Base-by-base conservation (phyloP, 2,113 vertebrate genomes). In the Oreochromis aureus region DNA sequence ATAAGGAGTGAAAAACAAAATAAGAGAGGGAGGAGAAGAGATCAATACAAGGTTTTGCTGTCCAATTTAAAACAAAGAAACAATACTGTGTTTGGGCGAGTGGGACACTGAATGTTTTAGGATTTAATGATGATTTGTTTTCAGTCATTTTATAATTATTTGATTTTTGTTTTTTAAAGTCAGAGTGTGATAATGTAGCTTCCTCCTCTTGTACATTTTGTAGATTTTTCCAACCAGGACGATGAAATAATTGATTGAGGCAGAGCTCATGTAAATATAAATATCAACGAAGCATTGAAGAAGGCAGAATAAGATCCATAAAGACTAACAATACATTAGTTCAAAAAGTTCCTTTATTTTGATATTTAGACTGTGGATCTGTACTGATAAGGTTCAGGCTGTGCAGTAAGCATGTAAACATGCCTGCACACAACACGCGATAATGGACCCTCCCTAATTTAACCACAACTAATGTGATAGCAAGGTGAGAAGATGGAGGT, bases 31-130 rank as follows among this genome's bases (percentile, higher is more conserved):
- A 83, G 91, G 95, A 96, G 61, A 86, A 91, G 94, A 96, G 97
- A 99, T 98, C 98, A 98, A 98, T 98, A 98, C 97, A 97, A 98
- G 97, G 98, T 2, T 98, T 98, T 97, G 97, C 97, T 97, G 97
- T 98, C 97, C 97, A 98, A 98, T 98, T 98, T 98, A 98, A 98
- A 98, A 12, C 34, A 69, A 39, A 69, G 63, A 98, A 98, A 93
- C 96, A 97, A 97, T 97, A 96, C 97, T 97, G 97, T 86, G 85
- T 46, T 81, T 32, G 27, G 76, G 82, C 44, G 81, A 92, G 83
- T 18, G 97, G 96, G 96, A 96, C 95, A 96, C 96, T 96, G 96
- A 97, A 97, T 97, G 97, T 98, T 98, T 96, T 96, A 96, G 97
- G 98, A 97, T 98, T 98, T 97, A 98, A 98, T 97, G 97, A 97